Evolutionary conservation across 2,888 invertebrate species (phyloP).

Genomic region (Lycophotia porphyrea): DNA sequence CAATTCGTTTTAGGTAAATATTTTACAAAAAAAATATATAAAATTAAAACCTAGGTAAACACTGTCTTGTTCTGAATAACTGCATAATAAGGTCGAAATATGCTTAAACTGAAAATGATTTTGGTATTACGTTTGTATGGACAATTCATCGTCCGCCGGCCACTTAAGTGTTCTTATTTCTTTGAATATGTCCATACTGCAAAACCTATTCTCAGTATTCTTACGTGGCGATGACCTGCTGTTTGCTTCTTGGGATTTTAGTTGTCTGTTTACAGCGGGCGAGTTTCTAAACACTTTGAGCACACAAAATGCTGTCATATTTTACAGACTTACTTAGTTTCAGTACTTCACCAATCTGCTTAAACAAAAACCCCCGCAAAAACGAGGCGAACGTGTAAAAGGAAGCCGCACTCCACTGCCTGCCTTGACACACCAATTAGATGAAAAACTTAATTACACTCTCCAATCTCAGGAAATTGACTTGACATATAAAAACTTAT

Average conservation of each 20-base stretch:
- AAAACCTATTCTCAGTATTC: not conserved
- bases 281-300: not conserved
- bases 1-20: no score
- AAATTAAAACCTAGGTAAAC: no score
- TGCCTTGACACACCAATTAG: constrained; percentile 86
- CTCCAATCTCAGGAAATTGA: constrained; percentile 84
- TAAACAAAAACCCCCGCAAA: constrained; percentile 69
- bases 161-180: not conserved
- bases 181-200: not conserved
- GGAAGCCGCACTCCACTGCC: constrained; percentile 86
- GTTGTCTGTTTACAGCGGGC: no score
- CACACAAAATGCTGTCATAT: constrained; percentile 13
- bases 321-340: constrained; percentile 20
- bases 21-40: no score
- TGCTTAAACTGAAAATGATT: no score
- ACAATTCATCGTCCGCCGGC: no score
- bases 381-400: constrained; percentile 73
- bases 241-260: no score
- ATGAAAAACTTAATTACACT: constrained; percentile 87
- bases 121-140: no score
- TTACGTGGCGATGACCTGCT: no score
- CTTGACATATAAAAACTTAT: constrained; percentile 72
- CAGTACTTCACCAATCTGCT: constrained; percentile 25
- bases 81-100: no score
- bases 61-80: no score